phyloP scores from a whole-genome alignment of 2,888 invertebrate genomes.

The Taenaris catops region DNA sequence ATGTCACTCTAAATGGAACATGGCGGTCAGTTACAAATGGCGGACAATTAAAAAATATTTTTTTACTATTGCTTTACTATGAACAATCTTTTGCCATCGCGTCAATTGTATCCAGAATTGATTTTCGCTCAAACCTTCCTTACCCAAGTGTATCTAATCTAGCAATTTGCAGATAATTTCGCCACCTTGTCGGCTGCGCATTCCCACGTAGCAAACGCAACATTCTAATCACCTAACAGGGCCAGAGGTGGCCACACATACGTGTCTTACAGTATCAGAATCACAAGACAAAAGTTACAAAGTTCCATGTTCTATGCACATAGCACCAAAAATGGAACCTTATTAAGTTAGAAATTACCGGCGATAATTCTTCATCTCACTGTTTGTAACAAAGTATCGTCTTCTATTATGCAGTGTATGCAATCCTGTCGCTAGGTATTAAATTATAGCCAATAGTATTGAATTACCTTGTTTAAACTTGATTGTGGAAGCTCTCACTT shows the following conservation, averaged over 20 bases:
- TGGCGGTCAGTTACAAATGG: no score
- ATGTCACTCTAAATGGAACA: no score
- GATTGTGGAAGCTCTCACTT: constrained; percentile 14
- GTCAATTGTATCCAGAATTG: constrained; percentile 8
- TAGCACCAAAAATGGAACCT: constrained; percentile 4
- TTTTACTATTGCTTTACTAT: no score
- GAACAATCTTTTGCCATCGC: no score
- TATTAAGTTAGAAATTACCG: neutral
- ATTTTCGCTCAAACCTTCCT: constrained; percentile 8
- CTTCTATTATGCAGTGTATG: neutral
- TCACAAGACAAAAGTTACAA: neutral
- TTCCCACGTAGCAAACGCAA: constrained; percentile 30
- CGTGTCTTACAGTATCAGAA: constrained; percentile 18
- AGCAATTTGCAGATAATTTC: constrained; percentile 49
- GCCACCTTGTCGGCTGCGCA: constrained; percentile 29
- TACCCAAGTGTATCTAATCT: constrained; percentile 18
- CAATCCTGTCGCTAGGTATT: neutral
- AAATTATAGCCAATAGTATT: constrained; percentile 15
- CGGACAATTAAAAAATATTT: no score
- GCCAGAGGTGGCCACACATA: constrained; percentile 25
- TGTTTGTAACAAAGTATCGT: constrained; percentile 5
- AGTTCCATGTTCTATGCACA: constrained; percentile 1
- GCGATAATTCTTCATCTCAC: neutral
- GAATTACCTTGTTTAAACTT: constrained; percentile 20
- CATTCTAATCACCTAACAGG: constrained; percentile 26